Evolutionary conservation across 1,140 invertebrate genomes (phyloP).

Genomic region (Homalodisca vitripennis): DNA sequence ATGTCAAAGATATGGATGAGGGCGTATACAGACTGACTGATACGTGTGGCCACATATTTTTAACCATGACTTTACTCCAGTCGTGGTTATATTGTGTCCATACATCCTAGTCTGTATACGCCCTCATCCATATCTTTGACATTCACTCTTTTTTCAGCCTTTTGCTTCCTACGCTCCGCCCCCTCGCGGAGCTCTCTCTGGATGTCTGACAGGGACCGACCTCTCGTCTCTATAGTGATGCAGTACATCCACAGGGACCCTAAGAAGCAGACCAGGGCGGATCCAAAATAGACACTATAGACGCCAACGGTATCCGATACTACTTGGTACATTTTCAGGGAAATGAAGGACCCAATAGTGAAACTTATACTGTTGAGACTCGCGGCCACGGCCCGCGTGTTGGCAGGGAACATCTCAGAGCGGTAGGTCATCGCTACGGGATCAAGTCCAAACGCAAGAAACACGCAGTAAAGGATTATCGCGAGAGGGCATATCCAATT

Average conservation of each 20-base stretch:
- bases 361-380: conserved; percentile 35
- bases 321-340: conserved; percentile 36
- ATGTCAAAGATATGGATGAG: conserved; percentile 4
- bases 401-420: conserved; percentile 39
- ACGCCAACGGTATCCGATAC: conserved; percentile 30
- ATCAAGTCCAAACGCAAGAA: conserved; percentile 32
- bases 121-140: conserved; percentile 7
- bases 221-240: conserved; percentile 20
- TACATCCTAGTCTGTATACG: background rate
- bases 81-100: too few species aligned
- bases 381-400: conserved; percentile 34
- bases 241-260: conserved; percentile 21
- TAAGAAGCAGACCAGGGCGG: background rate
- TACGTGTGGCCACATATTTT: too few species aligned
- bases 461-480: conserved; percentile 19
- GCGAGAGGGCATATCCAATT: conserved; percentile 23
- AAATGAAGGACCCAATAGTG: conserved; percentile 33
- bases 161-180: conserved; percentile 2
- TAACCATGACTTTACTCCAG: too few species aligned
- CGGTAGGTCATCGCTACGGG: conserved; percentile 31
- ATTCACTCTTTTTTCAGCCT: too few species aligned
- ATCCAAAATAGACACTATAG: conserved; percentile 19
- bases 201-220: conserved; percentile 11
- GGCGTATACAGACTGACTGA: background rate
- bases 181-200: background rate